Evolutionary conservation across 1,140 invertebrate genomes (phyloP).

Genomic region (Bombus balteatus): DNA sequence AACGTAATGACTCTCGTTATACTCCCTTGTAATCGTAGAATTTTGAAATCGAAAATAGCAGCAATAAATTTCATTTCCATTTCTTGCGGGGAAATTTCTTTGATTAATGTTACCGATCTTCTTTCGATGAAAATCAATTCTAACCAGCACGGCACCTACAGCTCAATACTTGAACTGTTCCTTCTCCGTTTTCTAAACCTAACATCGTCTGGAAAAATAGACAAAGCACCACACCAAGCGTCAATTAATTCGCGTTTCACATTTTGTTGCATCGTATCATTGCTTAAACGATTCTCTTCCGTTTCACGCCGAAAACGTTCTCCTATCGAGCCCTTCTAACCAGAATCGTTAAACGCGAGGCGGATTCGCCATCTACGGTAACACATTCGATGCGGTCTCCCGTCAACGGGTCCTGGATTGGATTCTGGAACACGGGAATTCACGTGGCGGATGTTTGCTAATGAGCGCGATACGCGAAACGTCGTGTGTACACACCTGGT

Average conservation of each 20-base stretch:
- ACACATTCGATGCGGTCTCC: background rate
- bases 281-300: background rate
- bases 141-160: too few relatives aligned
- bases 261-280: too few relatives aligned
- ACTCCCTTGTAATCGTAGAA: too few relatives aligned
- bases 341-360: slow-evolving; percentile 1
- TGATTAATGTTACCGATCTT: too few relatives aligned
- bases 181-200: background rate
- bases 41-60: too few relatives aligned
- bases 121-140: too few relatives aligned
- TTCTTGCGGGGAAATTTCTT: too few relatives aligned
- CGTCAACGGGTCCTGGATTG: slow-evolving; percentile 15
- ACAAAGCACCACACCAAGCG: background rate
- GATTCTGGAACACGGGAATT: slow-evolving; percentile 6
- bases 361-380: slow-evolving; percentile 14
- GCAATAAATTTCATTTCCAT: too few relatives aligned
- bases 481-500: slow-evolving; percentile 43
- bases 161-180: background rate
- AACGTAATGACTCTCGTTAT: too few relatives aligned
- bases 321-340: background rate
- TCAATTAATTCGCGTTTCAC: background rate
- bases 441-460: slow-evolving; percentile 36
- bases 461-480: slow-evolving; percentile 47
- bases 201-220: background rate
- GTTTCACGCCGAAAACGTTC: background rate